Percentiles rank a stretch among this genome's conserved stretches.
Evolutionary conservation across 1,140 invertebrate species (phyloP).

Genomic region (Bombus sibiricus): DNA sequence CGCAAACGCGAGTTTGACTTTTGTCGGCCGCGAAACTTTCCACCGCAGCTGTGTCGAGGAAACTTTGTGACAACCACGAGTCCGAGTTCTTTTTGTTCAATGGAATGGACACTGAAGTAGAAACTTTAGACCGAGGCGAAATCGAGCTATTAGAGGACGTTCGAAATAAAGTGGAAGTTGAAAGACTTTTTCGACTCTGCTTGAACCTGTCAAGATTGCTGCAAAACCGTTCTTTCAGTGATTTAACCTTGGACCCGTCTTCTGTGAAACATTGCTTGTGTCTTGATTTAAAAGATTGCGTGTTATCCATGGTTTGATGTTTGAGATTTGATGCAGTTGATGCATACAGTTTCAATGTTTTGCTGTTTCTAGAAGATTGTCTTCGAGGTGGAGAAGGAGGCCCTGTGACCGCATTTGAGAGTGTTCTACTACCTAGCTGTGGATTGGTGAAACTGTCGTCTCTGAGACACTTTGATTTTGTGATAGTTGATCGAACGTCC

Average conservation of each 20-base stretch:
- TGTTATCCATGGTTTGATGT: constrained; percentile 30
- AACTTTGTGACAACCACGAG: constrained; percentile 56
- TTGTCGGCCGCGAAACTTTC: background rate
- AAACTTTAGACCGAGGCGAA: constrained; percentile 13
- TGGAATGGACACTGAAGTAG: constrained; percentile 21
- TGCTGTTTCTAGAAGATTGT: constrained; percentile 88
- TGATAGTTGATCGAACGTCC: background rate
- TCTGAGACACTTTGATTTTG: background rate
- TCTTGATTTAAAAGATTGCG: constrained; percentile 71
- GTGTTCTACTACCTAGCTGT: constrained; percentile 8
- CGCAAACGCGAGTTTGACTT: background rate
- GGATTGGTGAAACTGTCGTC: background rate
- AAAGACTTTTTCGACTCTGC: constrained; percentile 78
- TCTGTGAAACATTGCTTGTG: constrained; percentile 85
- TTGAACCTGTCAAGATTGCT: constrained; percentile 83
- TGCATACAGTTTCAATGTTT: constrained; percentile 86
- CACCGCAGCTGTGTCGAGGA: background rate
- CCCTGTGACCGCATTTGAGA: constrained; percentile 59
- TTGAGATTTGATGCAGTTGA: background rate
- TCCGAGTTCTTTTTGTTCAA: constrained; percentile 68
- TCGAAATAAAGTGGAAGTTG: constrained; percentile 55
- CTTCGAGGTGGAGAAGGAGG: constrained; percentile 88
- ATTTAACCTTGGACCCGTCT: constrained; percentile 83
- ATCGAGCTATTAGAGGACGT: constrained; percentile 31
- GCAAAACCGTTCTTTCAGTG: constrained; percentile 84